Evolutionary conservation across 2,797 vertebrate genomes (phyloP).

Genomic region (Tadarida brasiliensis): DNA sequence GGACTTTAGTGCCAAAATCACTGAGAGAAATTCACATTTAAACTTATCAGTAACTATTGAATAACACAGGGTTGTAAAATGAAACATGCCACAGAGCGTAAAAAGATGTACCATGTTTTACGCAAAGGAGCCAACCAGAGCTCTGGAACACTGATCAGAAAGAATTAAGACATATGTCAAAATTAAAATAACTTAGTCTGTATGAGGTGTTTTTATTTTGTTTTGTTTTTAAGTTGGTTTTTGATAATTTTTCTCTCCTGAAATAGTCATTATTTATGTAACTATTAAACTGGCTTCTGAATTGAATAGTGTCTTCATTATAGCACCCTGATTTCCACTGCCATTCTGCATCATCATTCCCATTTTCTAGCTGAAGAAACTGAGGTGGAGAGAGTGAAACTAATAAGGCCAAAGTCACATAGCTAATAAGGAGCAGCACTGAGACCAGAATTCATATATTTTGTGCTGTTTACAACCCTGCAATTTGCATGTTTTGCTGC

Average conservation of each 20-base stretch:
- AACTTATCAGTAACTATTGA: not conserved
- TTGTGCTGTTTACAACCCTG: not conserved
- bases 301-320: not conserved
- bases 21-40: conserved; percentile 24
- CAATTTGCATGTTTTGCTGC: not conserved
- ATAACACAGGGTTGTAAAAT: not conserved
- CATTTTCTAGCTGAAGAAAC: not conserved
- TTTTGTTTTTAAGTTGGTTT: not conserved
- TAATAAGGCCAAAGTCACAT: not conserved
- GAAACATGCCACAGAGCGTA: not conserved
- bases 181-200: not conserved
- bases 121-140: not conserved
- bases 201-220: not conserved
- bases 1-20: not conserved
- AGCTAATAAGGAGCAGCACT: not conserved
- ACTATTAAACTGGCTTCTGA: not conserved
- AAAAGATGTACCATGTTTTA: not conserved
- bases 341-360: not conserved
- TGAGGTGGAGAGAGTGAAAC: not conserved
- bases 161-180: conserved; percentile 8
- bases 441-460: not conserved
- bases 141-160: not conserved
- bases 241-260: not conserved
- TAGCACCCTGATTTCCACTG: not conserved
- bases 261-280: not conserved